Conservation (phyloP, 2,888 invertebrate genomes). For the Camptogramma bilineatum region DNA sequence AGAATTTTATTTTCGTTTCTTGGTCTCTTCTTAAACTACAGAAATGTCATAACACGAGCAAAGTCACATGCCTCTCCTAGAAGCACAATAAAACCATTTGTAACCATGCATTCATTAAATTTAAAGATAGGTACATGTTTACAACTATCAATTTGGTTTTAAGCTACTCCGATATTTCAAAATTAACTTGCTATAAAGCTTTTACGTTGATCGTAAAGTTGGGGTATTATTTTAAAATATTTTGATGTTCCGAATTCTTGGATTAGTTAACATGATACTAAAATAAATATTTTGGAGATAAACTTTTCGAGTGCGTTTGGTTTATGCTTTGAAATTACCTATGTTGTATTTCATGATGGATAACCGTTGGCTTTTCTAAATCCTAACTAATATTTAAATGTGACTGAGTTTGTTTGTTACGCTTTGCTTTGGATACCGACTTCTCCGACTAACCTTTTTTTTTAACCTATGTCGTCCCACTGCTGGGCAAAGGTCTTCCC, state of each 20-base stretch:
- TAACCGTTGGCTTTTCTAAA: too few relatives aligned
- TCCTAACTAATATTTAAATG: too few relatives aligned
- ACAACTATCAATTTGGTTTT: constrained; percentile 35
- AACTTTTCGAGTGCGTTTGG: background rate
- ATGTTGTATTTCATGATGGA: background rate
- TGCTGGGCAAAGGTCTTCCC: too few relatives aligned
- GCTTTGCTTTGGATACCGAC: too few relatives aligned
- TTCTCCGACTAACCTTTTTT: too few relatives aligned
- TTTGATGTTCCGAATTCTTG: constrained; percentile 31
- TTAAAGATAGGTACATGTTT: constrained; percentile 33
- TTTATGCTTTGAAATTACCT: background rate
- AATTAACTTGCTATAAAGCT: constrained; percentile 33
- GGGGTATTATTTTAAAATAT: constrained; percentile 32
- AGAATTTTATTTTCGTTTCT: background rate
- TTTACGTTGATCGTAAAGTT: constrained; percentile 31
- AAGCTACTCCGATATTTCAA: constrained; percentile 32
- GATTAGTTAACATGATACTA: constrained; percentile 22
- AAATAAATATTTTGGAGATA: constrained; percentile 15
- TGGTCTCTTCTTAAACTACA: background rate
- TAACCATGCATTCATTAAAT: constrained; percentile 31
- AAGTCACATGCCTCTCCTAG: constrained; percentile 1
- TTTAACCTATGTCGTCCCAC: too few relatives aligned
- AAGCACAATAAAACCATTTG: constrained; percentile 25
- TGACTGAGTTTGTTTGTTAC: too few relatives aligned
- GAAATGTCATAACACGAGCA: background rate